Conservation (phyloP, 2,113 vertebrate species). For the Xenopus tropicalis region DNA sequence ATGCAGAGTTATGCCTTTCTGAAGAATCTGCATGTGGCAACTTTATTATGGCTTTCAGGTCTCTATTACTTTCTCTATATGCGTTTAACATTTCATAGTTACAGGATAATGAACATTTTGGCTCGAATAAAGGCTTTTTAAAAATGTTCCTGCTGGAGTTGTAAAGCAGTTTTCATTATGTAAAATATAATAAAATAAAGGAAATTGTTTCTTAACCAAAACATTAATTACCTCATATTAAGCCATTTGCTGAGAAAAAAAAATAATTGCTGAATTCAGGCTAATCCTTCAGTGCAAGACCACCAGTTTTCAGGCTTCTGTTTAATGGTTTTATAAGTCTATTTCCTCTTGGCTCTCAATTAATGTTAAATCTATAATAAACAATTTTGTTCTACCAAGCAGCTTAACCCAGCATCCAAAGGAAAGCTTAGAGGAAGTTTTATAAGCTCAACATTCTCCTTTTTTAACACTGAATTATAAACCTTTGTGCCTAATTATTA, state of each 20-base stretch:
- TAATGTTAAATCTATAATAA: conserved; percentile 43
- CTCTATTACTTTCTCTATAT: conserved; percentile 37
- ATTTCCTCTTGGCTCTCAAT: conserved; percentile 45
- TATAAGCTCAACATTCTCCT: conserved; percentile 9
- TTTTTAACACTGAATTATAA: conserved; percentile 47
- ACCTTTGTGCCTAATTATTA: conserved; percentile 37
- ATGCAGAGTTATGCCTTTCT: conserved; percentile 15
- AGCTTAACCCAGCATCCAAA: conserved; percentile 23
- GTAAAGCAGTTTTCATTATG: conserved; percentile 49
- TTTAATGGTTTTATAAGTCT: conserved; percentile 41
- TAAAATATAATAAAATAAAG: conserved; percentile 29
- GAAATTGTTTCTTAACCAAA: conserved; percentile 47
- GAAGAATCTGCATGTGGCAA: background rate
- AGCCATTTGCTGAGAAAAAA: conserved; percentile 44
- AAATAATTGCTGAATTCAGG: conserved; percentile 35
- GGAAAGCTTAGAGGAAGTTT: conserved; percentile 29
- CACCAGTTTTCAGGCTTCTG: conserved; percentile 11
- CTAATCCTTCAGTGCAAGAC: conserved; percentile 46
- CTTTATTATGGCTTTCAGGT: background rate
- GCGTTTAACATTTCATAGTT: conserved; percentile 53
- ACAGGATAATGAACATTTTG: conserved; percentile 51
- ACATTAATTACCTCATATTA: conserved; percentile 51
- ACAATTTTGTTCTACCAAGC: conserved; percentile 14
- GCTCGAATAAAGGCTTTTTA: conserved; percentile 51
- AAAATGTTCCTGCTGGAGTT: conserved; percentile 24